Percentiles rank a stretch among this genome's conserved stretches.
Evolutionary conservation across 53 echinoderm and acorn worm species (phyloP).

Genomic region (Antedon mediterranea): DNA sequence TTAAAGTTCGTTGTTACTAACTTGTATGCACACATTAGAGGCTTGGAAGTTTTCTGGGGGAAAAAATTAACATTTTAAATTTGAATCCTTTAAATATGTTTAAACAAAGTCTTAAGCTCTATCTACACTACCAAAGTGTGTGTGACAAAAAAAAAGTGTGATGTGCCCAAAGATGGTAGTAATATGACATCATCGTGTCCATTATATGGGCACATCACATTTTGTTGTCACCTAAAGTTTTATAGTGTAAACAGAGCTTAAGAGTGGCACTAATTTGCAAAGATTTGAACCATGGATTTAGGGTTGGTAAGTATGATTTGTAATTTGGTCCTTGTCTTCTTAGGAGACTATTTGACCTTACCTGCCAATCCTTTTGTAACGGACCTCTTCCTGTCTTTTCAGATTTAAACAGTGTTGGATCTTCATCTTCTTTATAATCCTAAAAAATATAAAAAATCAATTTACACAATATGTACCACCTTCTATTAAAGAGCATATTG

Average conservation of each 20-base stretch:
- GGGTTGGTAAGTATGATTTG: background rate
- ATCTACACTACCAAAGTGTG: too few species aligned
- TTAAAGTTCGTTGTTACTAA: slow-evolving; percentile 66
- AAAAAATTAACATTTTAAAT: background rate
- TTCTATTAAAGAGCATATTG: too few species aligned
- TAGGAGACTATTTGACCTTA: slow-evolving; percentile 2
- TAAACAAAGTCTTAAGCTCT: too few species aligned
- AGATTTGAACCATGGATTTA: too few species aligned
- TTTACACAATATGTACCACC: slow-evolving; percentile 18
- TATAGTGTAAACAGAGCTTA: too few species aligned
- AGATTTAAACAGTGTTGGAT: slow-evolving; percentile 46
- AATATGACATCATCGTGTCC: too few species aligned
- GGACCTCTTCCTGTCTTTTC: slow-evolving; percentile 62
- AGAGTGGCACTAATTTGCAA: too few species aligned
- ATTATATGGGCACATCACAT: too few species aligned
- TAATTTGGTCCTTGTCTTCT: background rate
- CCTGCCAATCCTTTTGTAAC: slow-evolving; percentile 49
- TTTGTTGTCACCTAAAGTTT: too few species aligned
- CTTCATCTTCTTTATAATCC: slow-evolving; percentile 55
- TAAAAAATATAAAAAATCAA: slow-evolving; percentile 7
- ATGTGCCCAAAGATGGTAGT: too few species aligned
- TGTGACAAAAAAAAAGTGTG: too few species aligned
- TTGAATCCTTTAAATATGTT: too few species aligned
- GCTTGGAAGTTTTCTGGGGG: slow-evolving; percentile 49
- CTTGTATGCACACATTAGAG: slow-evolving; percentile 91